Evolutionary conservation across 2,797 vertebrate species (phyloP).

Genomic region (Tenualosa ilisha): DNA sequence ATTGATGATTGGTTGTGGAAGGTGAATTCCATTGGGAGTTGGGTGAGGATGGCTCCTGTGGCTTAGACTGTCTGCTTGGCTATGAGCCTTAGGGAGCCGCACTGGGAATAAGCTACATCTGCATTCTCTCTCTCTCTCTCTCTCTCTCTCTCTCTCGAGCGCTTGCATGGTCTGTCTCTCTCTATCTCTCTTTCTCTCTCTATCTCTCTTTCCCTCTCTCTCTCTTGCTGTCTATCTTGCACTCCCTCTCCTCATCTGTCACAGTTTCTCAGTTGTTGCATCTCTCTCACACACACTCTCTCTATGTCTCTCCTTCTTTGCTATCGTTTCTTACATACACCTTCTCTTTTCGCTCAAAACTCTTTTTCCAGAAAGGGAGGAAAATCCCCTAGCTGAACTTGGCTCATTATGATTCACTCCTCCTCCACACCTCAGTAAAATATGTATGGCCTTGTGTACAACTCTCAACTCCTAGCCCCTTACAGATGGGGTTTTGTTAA

Average conservation of each 20-base stretch:
- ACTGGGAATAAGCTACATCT: not conserved
- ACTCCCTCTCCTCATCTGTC: not conserved
- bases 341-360: not conserved
- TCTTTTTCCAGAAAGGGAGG: not conserved
- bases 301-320: not conserved
- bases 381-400: not conserved
- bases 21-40: not conserved
- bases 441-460: not conserved
- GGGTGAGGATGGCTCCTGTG: not conserved
- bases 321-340: not conserved
- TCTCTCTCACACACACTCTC: not conserved
- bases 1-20: slow-evolving; percentile 73
- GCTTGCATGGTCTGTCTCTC: not conserved
- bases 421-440: not conserved
- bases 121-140: not conserved
- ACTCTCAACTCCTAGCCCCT: not conserved
- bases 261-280: not conserved
- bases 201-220: not conserved
- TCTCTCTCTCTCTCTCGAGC: not conserved
- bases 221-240: not conserved
- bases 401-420: not conserved
- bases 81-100: not conserved
- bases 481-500: not conserved
- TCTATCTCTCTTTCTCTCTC: not conserved
- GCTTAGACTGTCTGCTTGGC: not conserved